These are phyloP conservation scores for Clivina fossor DNA, from an alignment of 2,888 invertebrate genomes.

Conservation along the genomic window DNA sequence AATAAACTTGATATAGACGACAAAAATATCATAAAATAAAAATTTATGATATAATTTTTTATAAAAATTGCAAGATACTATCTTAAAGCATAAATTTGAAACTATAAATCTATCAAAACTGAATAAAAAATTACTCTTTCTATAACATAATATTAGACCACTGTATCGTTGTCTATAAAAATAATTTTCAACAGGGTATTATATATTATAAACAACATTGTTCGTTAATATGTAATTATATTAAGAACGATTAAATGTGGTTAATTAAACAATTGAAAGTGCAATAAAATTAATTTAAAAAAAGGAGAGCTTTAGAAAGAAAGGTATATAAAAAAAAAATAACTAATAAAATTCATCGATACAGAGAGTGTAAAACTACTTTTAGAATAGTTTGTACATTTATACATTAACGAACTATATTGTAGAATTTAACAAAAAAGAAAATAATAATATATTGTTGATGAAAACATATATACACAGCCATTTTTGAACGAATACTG, in stretches of 20 bases:
- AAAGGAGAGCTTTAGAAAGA: neutral
- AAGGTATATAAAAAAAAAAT: slow-evolving; percentile 19
- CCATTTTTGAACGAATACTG: slow-evolving; percentile 22
- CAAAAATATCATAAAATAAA: too few relatives aligned
- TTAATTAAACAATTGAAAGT: neutral
- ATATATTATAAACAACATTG: slow-evolving; percentile 32
- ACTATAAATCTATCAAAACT: neutral
- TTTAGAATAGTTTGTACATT: slow-evolving; percentile 21
- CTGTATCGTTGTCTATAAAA: slow-evolving; percentile 19
- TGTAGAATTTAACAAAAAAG: slow-evolving; percentile 26
- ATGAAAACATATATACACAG: slow-evolving; percentile 26
- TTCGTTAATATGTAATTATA: slow-evolving; percentile 24
- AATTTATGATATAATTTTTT: too few relatives aligned
- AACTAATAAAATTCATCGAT: neutral
- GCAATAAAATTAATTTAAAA: neutral
- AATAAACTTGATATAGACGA: too few relatives aligned
- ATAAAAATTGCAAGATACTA: neutral
- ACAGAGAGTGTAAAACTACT: slow-evolving; percentile 1
- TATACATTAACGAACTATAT: slow-evolving; percentile 33
- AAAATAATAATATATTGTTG: too few relatives aligned
- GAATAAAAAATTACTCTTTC: neutral
- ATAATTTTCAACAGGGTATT: slow-evolving; percentile 33
- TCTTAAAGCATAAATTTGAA: neutral
- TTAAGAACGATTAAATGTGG: slow-evolving; percentile 2
- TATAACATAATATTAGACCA: slow-evolving; percentile 8